These are phyloP conservation scores for Cololabis saira DNA, from an alignment of 2,113 vertebrate species.

Conservation along the genomic window DNA sequence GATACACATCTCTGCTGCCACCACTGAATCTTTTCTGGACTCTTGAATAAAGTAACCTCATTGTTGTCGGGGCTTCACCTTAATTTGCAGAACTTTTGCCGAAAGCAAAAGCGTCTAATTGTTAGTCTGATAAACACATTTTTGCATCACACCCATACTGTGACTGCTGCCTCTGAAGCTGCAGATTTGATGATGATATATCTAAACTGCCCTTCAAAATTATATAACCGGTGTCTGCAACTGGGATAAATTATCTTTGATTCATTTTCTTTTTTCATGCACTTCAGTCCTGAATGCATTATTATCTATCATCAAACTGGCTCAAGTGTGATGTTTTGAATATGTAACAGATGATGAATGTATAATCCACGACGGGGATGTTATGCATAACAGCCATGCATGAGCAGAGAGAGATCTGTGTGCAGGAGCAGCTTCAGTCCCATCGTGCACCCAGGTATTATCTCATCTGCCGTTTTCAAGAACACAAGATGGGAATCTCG, in stretches of 20 bases:
- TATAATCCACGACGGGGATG: constrained; percentile 55
- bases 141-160: constrained; percentile 9
- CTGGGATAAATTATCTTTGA: constrained; percentile 68
- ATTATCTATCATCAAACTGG: constrained; percentile 67
- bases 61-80: constrained; percentile 40
- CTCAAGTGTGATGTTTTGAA: constrained; percentile 65
- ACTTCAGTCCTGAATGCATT: constrained; percentile 52
- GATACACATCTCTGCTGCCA: constrained; percentile 61
- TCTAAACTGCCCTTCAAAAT: constrained; percentile 49
- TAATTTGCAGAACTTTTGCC: constrained; percentile 35
- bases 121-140: constrained; percentile 11
- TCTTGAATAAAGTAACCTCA: constrained; percentile 29
- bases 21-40: constrained; percentile 53
- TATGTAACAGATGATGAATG: constrained; percentile 73
- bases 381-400: constrained; percentile 39
- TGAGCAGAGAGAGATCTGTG: constrained; percentile 40
- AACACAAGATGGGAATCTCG: constrained; percentile 13
- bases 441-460: constrained; percentile 44
- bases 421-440: constrained; percentile 8
- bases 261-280: constrained; percentile 49
- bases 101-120: constrained; percentile 22
- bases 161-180: constrained; percentile 1
- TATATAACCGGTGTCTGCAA: constrained; percentile 44
- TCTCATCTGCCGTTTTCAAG: constrained; percentile 37
- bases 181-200: neutral